Evolutionary conservation across 2,113 vertebrate genomes (phyloP).

Genomic region (western clawed frog (Xenopus tropicalis)): DNA sequence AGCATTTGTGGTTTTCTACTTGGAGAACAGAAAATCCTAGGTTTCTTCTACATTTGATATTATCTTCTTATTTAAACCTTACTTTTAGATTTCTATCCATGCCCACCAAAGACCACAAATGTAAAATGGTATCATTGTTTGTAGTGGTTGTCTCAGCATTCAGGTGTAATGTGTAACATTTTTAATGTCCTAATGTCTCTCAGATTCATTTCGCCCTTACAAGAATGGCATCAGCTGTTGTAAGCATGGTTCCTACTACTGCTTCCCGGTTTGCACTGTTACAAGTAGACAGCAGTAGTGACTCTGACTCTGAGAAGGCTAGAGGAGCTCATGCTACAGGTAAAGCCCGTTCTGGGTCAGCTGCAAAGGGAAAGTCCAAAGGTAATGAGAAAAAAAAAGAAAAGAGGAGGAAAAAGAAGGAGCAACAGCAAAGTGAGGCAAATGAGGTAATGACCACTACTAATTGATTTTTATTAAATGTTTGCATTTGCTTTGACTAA

Average conservation of each 20-base stretch:
- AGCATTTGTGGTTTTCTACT: too few relatives aligned
- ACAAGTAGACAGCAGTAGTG: constrained; percentile 84
- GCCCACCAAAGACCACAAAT: too few relatives aligned
- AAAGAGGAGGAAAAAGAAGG: constrained; percentile 86
- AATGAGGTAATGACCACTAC: constrained; percentile 71
- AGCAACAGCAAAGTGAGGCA: constrained; percentile 86
- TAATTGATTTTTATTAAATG: neutral
- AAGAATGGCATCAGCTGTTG: constrained; percentile 78
- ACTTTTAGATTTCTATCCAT: too few relatives aligned
- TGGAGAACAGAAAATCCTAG: too few relatives aligned
- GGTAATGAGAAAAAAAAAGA: constrained; percentile 76
- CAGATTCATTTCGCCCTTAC: neutral
- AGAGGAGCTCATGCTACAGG: constrained; percentile 61
- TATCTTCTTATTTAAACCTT: too few relatives aligned
- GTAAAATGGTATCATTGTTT: too few relatives aligned
- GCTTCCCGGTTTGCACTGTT: constrained; percentile 89
- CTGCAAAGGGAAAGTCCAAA: constrained; percentile 61
- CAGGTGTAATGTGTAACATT: too few relatives aligned
- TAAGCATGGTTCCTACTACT: constrained; percentile 81
- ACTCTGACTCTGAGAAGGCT: constrained; percentile 79
- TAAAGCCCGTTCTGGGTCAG: constrained; percentile 66
- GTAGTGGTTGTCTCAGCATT: too few relatives aligned
- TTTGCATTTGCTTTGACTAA: too few relatives aligned
- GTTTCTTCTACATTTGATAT: too few relatives aligned
- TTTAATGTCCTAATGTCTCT: too few relatives aligned